Evolutionary conservation across 2,113 vertebrate species (phyloP), one percentile per base, ranked within the genome.

Genomic region (Galbula dea): DNA sequence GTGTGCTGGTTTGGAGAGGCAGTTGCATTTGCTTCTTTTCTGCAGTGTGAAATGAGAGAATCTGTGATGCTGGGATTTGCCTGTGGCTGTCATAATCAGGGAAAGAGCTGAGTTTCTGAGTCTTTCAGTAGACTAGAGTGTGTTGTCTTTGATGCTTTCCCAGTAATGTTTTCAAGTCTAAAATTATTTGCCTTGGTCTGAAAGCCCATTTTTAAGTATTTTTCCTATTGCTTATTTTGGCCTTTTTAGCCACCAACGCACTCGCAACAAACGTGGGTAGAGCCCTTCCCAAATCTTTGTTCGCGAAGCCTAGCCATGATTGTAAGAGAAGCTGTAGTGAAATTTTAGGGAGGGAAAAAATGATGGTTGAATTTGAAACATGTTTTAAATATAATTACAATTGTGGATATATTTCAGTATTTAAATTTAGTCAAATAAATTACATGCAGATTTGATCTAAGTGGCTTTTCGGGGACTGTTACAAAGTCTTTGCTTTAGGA

Each of bases 11-110:
- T 61, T 86, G 85, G 37, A 54, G 54, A 34, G 10, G 43, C 30
- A 36, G 27, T 32, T 57, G 20, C 12, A 8, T 74, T 81, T 74
- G 9, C 34, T 81, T 7, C 59, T 83, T 41, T 72, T 59, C 71
- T 93, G 21, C 29, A 59, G 18, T 26, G 39, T 36, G 29, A 68
- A 6, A 34, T 49, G 37, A 75, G 49, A 75, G 36, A 48, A 27
- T 32, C 8, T 19, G 34, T 69, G 55, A 43, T 63, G 75, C 11
- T 57, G 54, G 11, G 30, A 18, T 37, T 85, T 69, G 66, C 45
- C 43, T 0, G 0, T 52, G 39, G 45, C 45, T 67, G 29, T 52
- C 1, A 0, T n/a, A 36, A 34, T 57, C 29, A 36, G 45, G 13
- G 43, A 34, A 66, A 45, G 22, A 65, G 63, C 1, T 1, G 41